phyloP scores from a whole-genome alignment of 2,113 vertebrate species.

The Ia io region DNA sequence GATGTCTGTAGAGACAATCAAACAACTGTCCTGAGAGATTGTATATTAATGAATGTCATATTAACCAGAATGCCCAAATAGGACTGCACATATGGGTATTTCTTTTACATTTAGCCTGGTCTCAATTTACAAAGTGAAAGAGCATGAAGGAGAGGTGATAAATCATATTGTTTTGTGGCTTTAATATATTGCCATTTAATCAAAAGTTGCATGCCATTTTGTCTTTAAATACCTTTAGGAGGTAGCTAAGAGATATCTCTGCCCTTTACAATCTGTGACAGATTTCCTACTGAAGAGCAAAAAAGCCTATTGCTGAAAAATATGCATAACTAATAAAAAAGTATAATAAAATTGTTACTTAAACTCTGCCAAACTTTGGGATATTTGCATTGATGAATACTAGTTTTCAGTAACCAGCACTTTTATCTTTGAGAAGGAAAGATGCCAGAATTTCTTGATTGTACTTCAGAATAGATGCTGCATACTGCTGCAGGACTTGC shows the following conservation, averaged over 20 bases:
- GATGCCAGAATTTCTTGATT: neutral
- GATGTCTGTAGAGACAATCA: neutral
- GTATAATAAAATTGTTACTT: constrained; percentile 25
- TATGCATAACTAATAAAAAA: constrained; percentile 29
- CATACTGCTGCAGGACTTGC: neutral
- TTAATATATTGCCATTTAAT: constrained; percentile 51
- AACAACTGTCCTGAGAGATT: neutral
- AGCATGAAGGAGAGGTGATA: neutral
- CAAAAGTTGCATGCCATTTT: constrained; percentile 29
- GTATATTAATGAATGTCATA: neutral
- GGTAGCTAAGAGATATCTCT: constrained; percentile 61
- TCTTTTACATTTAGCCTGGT: neutral
- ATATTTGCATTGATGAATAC: neutral
- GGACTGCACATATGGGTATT: neutral
- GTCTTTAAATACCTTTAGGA: constrained; percentile 57
- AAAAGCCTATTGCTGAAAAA: constrained; percentile 45
- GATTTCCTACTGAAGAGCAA: constrained; percentile 32
- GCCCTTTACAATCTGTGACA: constrained; percentile 25
- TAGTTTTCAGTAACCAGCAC: neutral
- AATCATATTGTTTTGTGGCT: constrained; percentile 44
- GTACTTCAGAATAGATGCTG: neutral
- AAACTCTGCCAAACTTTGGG: neutral
- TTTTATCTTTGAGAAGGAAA: constrained; percentile 34
- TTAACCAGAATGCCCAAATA: neutral
- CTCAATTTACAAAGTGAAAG: constrained; percentile 29